Evolutionary conservation across 2,797 vertebrate genomes (phyloP).

Genomic region (Esox lucius): DNA sequence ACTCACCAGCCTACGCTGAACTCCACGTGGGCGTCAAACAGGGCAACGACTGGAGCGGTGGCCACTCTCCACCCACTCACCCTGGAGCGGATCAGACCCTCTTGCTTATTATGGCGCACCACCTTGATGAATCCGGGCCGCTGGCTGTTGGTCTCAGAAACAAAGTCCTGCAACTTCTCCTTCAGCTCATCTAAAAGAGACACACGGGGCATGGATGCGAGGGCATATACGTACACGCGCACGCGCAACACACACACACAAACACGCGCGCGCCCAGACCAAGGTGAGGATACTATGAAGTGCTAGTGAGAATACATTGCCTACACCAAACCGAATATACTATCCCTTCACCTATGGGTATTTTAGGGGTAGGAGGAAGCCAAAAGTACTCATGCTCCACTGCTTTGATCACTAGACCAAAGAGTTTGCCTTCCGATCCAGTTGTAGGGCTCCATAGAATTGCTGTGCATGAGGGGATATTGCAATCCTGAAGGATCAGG

Average conservation of each 20-base stretch:
- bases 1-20: conserved; percentile 95
- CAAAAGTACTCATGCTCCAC: conserved; percentile 34
- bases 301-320: conserved; percentile 42
- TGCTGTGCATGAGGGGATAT: conserved; percentile 48
- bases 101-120: conserved; percentile 89
- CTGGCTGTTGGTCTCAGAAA: conserved; percentile 83
- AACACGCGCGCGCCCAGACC: neutral
- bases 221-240: neutral
- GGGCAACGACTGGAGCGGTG: conserved; percentile 90
- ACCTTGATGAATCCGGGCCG: conserved; percentile 92
- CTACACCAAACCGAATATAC: conserved; percentile 47
- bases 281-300: conserved; percentile 40
- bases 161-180: conserved; percentile 88
- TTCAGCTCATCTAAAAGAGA: conserved; percentile 87
- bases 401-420: conserved; percentile 51
- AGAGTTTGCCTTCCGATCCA: conserved; percentile 53
- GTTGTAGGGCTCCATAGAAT: conserved; percentile 48
- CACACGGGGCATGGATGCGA: neutral
- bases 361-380: conserved; percentile 40
- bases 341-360: conserved; percentile 47
- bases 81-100: conserved; percentile 93
- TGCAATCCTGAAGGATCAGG: conserved; percentile 55
- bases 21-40: conserved; percentile 97
- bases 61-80: conserved; percentile 95
- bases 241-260: neutral